Base-by-base conservation (phyloP, 1,140 invertebrate genomes). In the Sesamia nonagrioides region DNA sequence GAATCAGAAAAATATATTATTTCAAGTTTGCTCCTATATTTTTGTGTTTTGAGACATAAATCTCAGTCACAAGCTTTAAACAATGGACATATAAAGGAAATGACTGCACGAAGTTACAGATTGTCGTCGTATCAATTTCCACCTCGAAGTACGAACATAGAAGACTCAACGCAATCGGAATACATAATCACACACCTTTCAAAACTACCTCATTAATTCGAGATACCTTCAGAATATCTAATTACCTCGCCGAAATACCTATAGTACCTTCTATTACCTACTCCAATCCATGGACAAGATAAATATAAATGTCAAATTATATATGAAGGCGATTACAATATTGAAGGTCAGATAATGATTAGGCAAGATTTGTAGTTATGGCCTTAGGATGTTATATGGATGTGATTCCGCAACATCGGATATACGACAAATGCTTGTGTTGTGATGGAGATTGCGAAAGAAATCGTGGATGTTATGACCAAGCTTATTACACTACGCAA, bases 381-480 rank as follows among this genome's bases (percentile, higher is more conserved):
- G 50, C 77, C 77, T 78, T 78, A 9, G 35, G 33, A 40, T 15
- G 50, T 33, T 33, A 50, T 63, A 69, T 48, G 58, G 37, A 37
- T 37, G 56, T 37, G 6, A 27, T 73, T 72, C 45, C 27, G n/a
- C 77, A 72, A 72, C 17, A 27, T 72, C 56, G 56, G 56, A 78
- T 74, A 48, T 45, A 61, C 17, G 40, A 60, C 60, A 37, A 74
- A 66, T 66, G 33, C 17, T 6, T 58, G 27, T 42, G 52, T 6
- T 58, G 27, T 42, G 52, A 77, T 77, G 75, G 18, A 77, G 15
- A 17, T 77, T 77, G 52, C 75, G 48, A 77, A 77, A 77, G 63
- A 21, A 48, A 48, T 17, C 56, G 72, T 61, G 54, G 54, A 73
- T 73, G 71, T 61, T 69, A 75, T 75, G 52, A 17, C 17, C 37